Percentiles rank a stretch among this genome's conserved stretches.
Conservation (phyloP, 1,140 invertebrate species). For the Nephila pilipes region DNA sequence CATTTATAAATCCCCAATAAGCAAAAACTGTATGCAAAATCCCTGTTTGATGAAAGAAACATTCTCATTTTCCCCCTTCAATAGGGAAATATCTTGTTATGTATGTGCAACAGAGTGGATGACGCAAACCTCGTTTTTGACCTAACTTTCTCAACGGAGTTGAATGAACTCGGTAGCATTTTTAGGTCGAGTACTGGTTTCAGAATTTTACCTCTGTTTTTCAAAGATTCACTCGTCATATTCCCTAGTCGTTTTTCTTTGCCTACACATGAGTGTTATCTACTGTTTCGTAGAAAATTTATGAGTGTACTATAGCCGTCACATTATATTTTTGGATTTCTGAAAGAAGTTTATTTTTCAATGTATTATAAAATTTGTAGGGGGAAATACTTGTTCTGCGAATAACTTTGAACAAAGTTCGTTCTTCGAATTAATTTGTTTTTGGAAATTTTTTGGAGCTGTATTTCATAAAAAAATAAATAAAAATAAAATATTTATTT, state of each 20-base stretch:
- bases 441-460: too few relatives aligned
- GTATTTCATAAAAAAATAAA: too few relatives aligned
- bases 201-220: slow-evolving; percentile 6
- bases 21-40: background rate
- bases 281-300: background rate
- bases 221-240: slow-evolving; percentile 39
- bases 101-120: background rate
- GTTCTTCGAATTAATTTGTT: too few relatives aligned
- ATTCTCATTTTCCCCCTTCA: background rate
- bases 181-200: slow-evolving; percentile 65
- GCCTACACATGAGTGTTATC: background rate
- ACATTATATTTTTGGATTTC: background rate
- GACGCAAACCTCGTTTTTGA: slow-evolving; percentile 69
- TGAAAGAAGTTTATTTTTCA: background rate
- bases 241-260: background rate
- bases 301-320: too few relatives aligned
- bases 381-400: too few relatives aligned
- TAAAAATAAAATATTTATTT: too few relatives aligned
- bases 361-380: too few relatives aligned
- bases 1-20: background rate
- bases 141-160: slow-evolving; percentile 49
- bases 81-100: slow-evolving; percentile 55
- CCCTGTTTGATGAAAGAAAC: background rate
- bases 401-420: too few relatives aligned
- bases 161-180: slow-evolving; percentile 72